phyloP scores from a whole-genome alignment of 1,140 invertebrate species.

The Megathymus violae region DNA sequence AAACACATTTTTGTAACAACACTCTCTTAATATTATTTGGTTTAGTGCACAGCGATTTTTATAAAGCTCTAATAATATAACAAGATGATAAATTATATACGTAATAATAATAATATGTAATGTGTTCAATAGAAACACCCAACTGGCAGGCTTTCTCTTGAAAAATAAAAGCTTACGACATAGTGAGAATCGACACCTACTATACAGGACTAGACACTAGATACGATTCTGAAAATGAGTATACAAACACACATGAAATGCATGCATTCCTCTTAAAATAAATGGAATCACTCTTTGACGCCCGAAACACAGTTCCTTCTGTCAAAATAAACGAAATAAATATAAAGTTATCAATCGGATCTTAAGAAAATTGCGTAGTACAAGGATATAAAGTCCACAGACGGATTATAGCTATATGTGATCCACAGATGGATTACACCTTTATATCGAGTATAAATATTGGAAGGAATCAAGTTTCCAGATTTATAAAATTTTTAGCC shows the following conservation, averaged over 20 bases:
- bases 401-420: too few relatives aligned
- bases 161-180: slow-evolving; percentile 68
- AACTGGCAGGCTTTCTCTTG: slow-evolving; percentile 59
- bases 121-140: slow-evolving; percentile 29
- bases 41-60: slow-evolving; percentile 69
- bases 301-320: slow-evolving; percentile 56
- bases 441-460: too few relatives aligned
- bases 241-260: slow-evolving; percentile 81
- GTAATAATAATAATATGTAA: slow-evolving; percentile 26
- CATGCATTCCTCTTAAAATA: slow-evolving; percentile 82
- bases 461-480: background rate
- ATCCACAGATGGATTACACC: too few relatives aligned
- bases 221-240: slow-evolving; percentile 75
- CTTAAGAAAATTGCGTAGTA: slow-evolving; percentile 43
- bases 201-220: slow-evolving; percentile 78
- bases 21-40: slow-evolving; percentile 67
- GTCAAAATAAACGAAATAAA: slow-evolving; percentile 72
- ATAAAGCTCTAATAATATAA: slow-evolving; percentile 51
- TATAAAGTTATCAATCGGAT: slow-evolving; percentile 40
- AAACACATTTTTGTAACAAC: slow-evolving; percentile 26
- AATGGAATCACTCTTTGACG: slow-evolving; percentile 82
- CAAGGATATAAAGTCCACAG: too few relatives aligned
- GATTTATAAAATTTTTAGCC: background rate
- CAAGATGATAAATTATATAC: slow-evolving; percentile 46
- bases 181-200: slow-evolving; percentile 76